phyloP scores from a whole-genome alignment of 2,888 invertebrate genomes.

The Tromatobia lineatoria region DNA sequence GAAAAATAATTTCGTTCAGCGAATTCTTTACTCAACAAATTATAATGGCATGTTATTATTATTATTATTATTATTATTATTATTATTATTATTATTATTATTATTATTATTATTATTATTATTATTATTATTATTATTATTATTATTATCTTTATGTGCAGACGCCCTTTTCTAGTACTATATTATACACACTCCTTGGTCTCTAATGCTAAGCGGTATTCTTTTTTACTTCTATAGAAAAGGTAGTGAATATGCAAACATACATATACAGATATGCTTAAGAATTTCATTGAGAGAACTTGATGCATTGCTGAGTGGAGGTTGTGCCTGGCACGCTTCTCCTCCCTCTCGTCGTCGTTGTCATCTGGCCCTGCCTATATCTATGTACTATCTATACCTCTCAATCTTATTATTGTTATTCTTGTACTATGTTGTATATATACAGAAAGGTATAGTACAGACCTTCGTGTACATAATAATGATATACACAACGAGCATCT shows the following conservation, averaged over 20 bases:
- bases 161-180: too few species aligned
- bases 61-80: too few species aligned
- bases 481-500: conserved; percentile 25
- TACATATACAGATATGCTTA: conserved; percentile 20
- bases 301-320: conserved; percentile 50
- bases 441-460: neutral
- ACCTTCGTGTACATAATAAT: conserved; percentile 33
- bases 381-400: conserved; percentile 59
- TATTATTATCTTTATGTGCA: conserved; percentile 49
- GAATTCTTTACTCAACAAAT: too few species aligned
- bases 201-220: conserved; percentile 23
- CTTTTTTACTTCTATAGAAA: neutral
- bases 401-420: conserved; percentile 56
- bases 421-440: neutral
- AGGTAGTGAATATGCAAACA: conserved; percentile 19
- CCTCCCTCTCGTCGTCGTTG: conserved; percentile 41
- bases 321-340: conserved; percentile 50
- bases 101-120: too few species aligned
- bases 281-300: conserved; percentile 65
- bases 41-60: too few species aligned
- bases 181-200: too few species aligned
- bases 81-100: too few species aligned
- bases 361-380: conserved; percentile 44
- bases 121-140: conserved; percentile 51
- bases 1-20: too few species aligned